phyloP scores from a whole-genome alignment of 2,113 vertebrate genomes.

The Gnathochromis pfefferi region DNA sequence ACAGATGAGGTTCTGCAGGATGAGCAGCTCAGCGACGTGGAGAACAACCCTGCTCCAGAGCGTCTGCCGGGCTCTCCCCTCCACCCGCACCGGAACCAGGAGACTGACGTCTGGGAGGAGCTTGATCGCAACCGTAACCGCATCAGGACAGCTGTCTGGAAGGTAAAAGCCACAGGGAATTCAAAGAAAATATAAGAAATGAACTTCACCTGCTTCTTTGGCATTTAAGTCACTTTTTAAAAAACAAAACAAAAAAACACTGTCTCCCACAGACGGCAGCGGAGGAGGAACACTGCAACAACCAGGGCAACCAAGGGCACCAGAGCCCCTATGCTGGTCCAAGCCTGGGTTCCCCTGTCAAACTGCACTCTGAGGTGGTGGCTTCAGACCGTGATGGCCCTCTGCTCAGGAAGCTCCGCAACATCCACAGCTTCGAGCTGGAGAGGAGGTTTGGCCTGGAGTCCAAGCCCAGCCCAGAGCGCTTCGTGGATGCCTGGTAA shows the following conservation, averaged over 20 bases:
- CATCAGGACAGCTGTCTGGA: conserved; percentile 78
- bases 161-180: conserved; percentile 63
- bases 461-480: conserved; percentile 85
- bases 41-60: conserved; percentile 86
- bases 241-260: background rate
- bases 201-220: background rate
- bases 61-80: conserved; percentile 75
- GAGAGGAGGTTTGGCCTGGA: conserved; percentile 85
- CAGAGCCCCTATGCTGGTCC: conserved; percentile 78
- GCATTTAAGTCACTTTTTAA: background rate
- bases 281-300: conserved; percentile 88
- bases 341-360: conserved; percentile 85
- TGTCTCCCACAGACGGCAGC: conserved; percentile 71
- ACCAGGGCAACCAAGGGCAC: conserved; percentile 78
- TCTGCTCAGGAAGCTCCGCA: conserved; percentile 87
- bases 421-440: conserved; percentile 93
- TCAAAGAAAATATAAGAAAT: background rate
- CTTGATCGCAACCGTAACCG: conserved; percentile 92
- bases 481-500: conserved; percentile 86
- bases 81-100: conserved; percentile 79
- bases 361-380: conserved; percentile 80
- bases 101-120: conserved; percentile 95
- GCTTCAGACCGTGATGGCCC: conserved; percentile 83
- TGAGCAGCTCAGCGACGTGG: conserved; percentile 94
- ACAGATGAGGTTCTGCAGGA: conserved; percentile 97